Conservation (phyloP, 2,797 vertebrate genomes). For the Pachyuromys duprasi region DNA sequence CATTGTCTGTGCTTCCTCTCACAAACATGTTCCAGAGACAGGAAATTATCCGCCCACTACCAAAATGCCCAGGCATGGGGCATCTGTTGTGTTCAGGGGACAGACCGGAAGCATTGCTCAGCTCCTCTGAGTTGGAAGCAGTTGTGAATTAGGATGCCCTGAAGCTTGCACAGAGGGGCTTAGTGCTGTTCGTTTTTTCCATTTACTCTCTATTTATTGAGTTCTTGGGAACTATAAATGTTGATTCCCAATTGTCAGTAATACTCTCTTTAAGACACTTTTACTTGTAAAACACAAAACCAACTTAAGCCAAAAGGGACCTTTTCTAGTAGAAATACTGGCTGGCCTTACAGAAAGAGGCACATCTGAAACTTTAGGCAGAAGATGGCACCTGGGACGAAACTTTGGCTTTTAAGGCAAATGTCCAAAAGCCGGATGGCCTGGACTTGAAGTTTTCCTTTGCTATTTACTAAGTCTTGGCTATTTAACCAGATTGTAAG, state of each 20-base stretch:
- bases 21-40: constrained; percentile 61
- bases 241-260: constrained; percentile 26
- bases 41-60: constrained; percentile 73
- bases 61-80: constrained; percentile 45
- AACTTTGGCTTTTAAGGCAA: constrained; percentile 14
- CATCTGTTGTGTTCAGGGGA: constrained; percentile 66
- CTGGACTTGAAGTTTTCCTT: neutral
- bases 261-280: constrained; percentile 51
- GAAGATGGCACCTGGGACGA: neutral
- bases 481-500: neutral
- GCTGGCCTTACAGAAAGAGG: neutral
- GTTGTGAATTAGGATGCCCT: neutral
- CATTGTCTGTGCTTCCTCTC: constrained; percentile 31
- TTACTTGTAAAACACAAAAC: constrained; percentile 45
- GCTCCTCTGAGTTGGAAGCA: neutral
- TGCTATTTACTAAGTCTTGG: neutral
- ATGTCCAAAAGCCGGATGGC: neutral
- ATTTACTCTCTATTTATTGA: constrained; percentile 34
- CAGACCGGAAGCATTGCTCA: constrained; percentile 32
- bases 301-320: constrained; percentile 43
- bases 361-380: neutral
- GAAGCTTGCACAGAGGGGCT: neutral
- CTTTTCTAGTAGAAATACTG: neutral
- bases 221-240: constrained; percentile 52
- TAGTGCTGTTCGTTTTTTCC: constrained; percentile 16